Evolutionary conservation across 2,888 invertebrate species (phyloP).

Genomic region (Ametastegia equiseti): DNA sequence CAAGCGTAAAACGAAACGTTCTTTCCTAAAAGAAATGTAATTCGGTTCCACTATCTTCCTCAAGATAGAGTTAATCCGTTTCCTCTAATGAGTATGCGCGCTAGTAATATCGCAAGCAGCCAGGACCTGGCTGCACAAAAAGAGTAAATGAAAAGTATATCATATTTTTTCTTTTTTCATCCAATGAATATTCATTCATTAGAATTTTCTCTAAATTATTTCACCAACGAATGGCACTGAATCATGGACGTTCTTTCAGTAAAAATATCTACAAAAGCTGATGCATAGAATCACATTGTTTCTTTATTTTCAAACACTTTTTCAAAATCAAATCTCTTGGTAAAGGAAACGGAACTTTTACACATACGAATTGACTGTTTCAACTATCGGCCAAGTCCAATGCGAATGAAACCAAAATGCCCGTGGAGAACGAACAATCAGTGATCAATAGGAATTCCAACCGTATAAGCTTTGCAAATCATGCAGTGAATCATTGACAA

Average conservation of each 20-base stretch:
- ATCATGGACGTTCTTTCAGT: neutral
- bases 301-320: no score
- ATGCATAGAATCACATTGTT: no score
- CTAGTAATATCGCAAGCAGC: neutral
- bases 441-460: no score
- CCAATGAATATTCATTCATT: neutral
- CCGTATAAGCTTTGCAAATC: no score
- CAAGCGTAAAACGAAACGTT: constrained; percentile 16
- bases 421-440: no score
- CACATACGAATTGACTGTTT: no score
- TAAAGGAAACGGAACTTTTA: no score
- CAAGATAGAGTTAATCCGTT: constrained; percentile 20
- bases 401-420: no score
- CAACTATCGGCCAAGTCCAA: no score
- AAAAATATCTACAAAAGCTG: no score
- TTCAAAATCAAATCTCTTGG: no score
- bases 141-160: neutral
- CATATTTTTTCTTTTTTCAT: neutral
- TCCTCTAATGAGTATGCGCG: constrained; percentile 14
- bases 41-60: neutral
- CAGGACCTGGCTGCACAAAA: neutral
- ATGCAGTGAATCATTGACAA: no score
- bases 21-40: constrained; percentile 6
- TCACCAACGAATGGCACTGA: neutral
- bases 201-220: neutral